Evolutionary conservation across 1,140 invertebrate species (phyloP).

Genomic region (Calliphora vicina): DNA sequence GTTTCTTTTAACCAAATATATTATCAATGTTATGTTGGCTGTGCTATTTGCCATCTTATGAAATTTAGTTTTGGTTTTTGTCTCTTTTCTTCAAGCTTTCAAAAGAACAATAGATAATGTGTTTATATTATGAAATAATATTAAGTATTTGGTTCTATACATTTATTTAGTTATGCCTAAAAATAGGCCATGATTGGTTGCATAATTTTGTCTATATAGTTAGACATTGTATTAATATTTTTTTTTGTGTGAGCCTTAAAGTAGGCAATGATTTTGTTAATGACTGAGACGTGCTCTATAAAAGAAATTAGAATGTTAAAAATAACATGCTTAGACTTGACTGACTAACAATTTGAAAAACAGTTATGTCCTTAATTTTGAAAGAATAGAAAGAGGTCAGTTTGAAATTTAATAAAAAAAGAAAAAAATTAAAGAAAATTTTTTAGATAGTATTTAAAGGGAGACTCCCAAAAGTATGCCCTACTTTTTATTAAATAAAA

Average conservation of each 20-base stretch:
- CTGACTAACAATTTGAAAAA: too few species aligned
- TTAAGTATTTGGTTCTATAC: background rate
- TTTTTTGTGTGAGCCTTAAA: background rate
- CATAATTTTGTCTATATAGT: background rate
- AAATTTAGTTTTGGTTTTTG: background rate
- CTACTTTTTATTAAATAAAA: too few species aligned
- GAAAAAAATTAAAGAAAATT: too few species aligned
- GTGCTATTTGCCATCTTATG: too few species aligned
- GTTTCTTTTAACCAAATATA: background rate
- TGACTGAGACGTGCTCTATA: background rate
- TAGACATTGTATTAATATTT: background rate
- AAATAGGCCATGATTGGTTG: background rate
- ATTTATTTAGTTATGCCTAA: background rate
- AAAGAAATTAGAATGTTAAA: background rate
- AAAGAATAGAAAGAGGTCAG: too few species aligned
- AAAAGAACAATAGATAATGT: constrained; percentile 6
- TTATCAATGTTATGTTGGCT: background rate
- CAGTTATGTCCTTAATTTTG: too few species aligned
- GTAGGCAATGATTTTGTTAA: background rate
- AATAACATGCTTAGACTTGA: background rate
- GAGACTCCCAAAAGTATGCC: too few species aligned
- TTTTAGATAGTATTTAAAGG: too few species aligned
- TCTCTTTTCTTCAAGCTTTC: background rate
- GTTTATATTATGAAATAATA: background rate
- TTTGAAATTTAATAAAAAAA: too few species aligned